phyloP scores from a whole-genome alignment of 2,888 invertebrate species.

The Ametastegia equiseti region DNA sequence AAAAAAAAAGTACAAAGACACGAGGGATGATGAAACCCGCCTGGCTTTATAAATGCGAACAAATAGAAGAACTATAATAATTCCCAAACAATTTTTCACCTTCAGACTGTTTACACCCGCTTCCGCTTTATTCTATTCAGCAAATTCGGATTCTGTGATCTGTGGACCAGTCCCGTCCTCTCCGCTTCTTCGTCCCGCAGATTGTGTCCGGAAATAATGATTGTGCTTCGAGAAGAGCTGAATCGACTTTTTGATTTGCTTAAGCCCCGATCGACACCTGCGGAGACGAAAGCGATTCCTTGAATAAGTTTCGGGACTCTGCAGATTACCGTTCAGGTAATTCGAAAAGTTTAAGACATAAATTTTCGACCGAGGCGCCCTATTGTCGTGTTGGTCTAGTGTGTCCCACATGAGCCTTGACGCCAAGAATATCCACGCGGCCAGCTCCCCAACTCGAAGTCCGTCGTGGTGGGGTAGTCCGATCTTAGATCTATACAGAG shows the following conservation, averaged over 20 bases:
- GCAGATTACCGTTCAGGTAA: no score
- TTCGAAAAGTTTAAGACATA: neutral
- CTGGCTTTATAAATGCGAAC: neutral
- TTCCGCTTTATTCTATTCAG: no score
- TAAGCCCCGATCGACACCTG: neutral
- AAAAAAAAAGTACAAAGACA: neutral
- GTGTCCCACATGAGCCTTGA: conserved; percentile 47
- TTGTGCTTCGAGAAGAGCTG: neutral
- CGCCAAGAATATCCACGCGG: conserved; percentile 46
- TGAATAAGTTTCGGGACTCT: no score
- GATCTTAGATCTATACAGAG: conserved; percentile 5
- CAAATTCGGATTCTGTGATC: no score
- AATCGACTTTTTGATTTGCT: no score
- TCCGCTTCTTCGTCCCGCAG: no score
- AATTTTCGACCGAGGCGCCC: conserved; percentile 20
- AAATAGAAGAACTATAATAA: neutral
- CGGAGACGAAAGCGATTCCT: neutral
- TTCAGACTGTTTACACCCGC: neutral
- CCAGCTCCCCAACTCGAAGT: conserved; percentile 14
- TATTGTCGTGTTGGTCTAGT: conserved; percentile 40
- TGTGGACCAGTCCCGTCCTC: no score
- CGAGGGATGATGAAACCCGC: neutral
- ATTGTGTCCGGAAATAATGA: no score
- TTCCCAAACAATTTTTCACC: neutral
- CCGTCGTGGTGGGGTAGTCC: conserved; percentile 11